Percentiles rank a stretch among this genome's conserved stretches.
These are phyloP conservation scores for Melanostigma gelatinosum DNA, from an alignment of 2,113 vertebrate species.

Conservation along the genomic window DNA sequence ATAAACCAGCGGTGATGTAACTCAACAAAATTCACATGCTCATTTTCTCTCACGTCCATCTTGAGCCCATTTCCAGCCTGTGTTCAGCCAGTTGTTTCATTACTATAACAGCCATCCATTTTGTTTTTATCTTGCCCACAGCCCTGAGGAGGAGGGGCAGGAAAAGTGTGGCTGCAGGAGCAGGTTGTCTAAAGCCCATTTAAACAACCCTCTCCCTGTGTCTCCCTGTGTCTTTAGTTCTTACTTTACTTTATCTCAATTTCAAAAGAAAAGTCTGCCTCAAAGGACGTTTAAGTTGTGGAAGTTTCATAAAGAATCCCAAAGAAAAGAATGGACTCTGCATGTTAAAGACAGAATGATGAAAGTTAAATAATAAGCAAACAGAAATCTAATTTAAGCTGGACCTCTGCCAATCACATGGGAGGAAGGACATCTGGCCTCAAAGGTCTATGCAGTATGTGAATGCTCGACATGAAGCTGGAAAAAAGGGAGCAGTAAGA, in stretches of 20 bases:
- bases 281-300: conserved; percentile 6
- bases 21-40: conserved; percentile 10
- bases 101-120: conserved; percentile 53
- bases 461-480: conserved; percentile 42
- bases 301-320: conserved; percentile 10
- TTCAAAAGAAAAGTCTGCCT: background rate
- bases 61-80: conserved; percentile 23
- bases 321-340: background rate
- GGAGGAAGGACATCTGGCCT: conserved; percentile 19
- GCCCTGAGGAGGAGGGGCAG: background rate
- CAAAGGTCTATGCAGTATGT: background rate
- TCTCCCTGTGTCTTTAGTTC: background rate
- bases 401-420: conserved; percentile 36
- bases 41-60: conserved; percentile 32
- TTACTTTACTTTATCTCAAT: conserved; percentile 19
- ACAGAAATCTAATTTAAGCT: conserved; percentile 20
- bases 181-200: conserved; percentile 25
- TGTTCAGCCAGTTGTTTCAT: conserved; percentile 41
- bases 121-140: conserved; percentile 44
- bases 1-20: conserved; percentile 18
- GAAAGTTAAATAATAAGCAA: conserved; percentile 6
- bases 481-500: conserved; percentile 37
- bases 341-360: conserved; percentile 1
- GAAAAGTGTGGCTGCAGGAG: conserved; percentile 16
- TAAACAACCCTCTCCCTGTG: conserved; percentile 26